phyloP scores from a whole-genome alignment of 2,797 vertebrate genomes.

The Cyprinella venusta region DNA sequence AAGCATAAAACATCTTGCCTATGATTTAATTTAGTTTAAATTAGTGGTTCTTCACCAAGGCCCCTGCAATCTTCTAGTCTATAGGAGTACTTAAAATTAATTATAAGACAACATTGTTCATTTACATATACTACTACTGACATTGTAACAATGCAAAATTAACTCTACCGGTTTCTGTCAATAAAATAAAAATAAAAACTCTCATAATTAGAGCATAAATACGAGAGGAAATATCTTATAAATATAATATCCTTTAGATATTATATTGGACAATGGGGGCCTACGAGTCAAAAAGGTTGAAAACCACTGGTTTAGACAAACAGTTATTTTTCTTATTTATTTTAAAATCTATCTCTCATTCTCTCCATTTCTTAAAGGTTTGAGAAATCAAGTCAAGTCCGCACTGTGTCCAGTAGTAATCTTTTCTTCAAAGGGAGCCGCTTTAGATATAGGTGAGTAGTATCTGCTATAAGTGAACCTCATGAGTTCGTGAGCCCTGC shows the following conservation, averaged over 20 bases:
- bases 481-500: neutral
- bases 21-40: neutral
- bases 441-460: slow-evolving; percentile 91
- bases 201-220: too few relatives aligned
- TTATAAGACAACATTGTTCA: too few relatives aligned
- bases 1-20: neutral
- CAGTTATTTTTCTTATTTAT: neutral
- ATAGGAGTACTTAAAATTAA: too few relatives aligned
- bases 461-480: neutral
- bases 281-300: neutral
- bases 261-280: neutral
- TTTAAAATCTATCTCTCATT: slow-evolving; percentile 4
- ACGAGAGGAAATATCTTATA: neutral
- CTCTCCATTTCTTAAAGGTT: slow-evolving; percentile 76
- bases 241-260: neutral
- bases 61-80: too few relatives aligned
- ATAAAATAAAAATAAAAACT: too few relatives aligned
- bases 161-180: too few relatives aligned
- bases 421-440: slow-evolving; percentile 98
- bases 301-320: neutral
- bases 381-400: slow-evolving; percentile 98
- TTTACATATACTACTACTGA: too few relatives aligned
- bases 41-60: neutral
- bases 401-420: slow-evolving; percentile 98
- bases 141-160: too few relatives aligned